phyloP scores from a whole-genome alignment of 2,113 vertebrate species.

The Eonycteris spelaea region DNA sequence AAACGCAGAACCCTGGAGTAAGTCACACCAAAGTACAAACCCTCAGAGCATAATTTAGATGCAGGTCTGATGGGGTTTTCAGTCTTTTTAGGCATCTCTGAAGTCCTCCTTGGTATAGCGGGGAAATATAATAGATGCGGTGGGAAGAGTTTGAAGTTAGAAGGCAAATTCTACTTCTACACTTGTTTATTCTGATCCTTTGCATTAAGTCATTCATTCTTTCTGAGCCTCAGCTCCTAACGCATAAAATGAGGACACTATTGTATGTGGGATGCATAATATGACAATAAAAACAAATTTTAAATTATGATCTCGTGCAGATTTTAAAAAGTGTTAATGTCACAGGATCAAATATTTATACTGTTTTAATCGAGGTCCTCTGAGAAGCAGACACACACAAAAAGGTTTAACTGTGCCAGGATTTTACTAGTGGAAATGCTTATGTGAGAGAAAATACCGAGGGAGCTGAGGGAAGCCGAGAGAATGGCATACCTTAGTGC shows the following conservation, averaged over 20 bases:
- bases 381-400: background rate
- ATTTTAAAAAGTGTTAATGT: slow-evolving; percentile 16
- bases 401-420: background rate
- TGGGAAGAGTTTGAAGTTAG: background rate
- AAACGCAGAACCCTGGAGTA: slow-evolving; percentile 30
- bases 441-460: background rate
- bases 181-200: background rate
- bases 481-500: background rate
- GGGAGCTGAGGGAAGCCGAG: background rate
- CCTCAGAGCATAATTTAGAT: slow-evolving; percentile 13
- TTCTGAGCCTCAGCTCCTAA: background rate
- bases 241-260: background rate
- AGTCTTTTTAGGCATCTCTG: background rate
- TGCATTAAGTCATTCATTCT: background rate
- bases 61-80: background rate
- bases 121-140: background rate
- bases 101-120: background rate
- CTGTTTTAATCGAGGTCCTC: background rate
- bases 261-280: background rate
- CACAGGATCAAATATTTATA: background rate
- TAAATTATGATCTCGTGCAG: background rate
- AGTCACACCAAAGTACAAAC: background rate
- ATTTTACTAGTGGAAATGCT: background rate
- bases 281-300: background rate
- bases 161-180: background rate